Percentiles rank a stretch among this genome's conserved stretches.
Conservation (phyloP, 2,888 invertebrate species). For the Mythimna vitellina region DNA sequence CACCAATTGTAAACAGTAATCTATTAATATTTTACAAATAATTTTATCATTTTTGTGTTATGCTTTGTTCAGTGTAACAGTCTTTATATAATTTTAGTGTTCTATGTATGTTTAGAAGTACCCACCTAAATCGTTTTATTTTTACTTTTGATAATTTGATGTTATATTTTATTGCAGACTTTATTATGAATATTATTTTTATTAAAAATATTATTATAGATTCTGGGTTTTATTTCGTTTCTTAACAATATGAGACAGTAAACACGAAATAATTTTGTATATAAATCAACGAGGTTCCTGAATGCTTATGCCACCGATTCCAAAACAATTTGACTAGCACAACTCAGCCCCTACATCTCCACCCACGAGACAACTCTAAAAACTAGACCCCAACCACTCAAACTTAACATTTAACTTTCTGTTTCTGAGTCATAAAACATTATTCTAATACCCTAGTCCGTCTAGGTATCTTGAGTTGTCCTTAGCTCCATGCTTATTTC, state of each 20-base stretch:
- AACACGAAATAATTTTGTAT: background rate
- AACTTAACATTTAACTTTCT: too few species aligned
- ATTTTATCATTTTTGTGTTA: background rate
- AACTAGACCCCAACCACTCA: too few species aligned
- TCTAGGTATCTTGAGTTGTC: too few species aligned
- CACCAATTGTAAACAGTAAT: background rate
- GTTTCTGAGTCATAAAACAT: too few species aligned
- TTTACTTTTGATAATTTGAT: conserved; percentile 3
- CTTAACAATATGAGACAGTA: background rate
- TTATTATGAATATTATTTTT: conserved; percentile 26
- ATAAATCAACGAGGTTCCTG: too few species aligned
- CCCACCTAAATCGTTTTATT: conserved; percentile 14
- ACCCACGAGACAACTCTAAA: background rate
- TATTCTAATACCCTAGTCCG: too few species aligned
- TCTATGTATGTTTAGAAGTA: background rate
- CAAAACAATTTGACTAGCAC: too few species aligned
- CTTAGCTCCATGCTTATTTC: too few species aligned
- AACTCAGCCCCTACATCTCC: background rate
- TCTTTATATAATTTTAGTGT: background rate
- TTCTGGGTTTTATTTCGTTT: conserved; percentile 6
- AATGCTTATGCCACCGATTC: too few species aligned
- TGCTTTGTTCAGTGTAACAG: background rate
- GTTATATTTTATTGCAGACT: conserved; percentile 42
- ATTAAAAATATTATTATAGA: background rate
- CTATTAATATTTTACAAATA: background rate